Base-by-base conservation (phyloP, 1,140 invertebrate genomes). In the Drosophila nannoptera region DNA sequence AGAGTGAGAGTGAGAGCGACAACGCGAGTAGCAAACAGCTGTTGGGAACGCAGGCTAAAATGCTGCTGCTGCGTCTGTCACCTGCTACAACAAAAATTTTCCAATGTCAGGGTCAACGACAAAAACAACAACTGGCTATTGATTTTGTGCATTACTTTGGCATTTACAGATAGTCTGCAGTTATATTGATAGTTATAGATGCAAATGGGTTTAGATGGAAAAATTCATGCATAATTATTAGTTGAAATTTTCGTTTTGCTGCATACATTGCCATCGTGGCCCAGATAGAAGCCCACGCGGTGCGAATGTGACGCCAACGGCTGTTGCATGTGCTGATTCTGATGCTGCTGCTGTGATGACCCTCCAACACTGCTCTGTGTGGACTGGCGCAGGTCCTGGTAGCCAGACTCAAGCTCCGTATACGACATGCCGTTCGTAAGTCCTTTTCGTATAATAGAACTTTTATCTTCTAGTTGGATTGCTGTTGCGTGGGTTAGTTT, bases 321-420 rank as follows among this genome's bases (percentile, higher is more conserved):
- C 69, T 94, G 91, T 63, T 93, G 95, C 92, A 95, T 94, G 91
- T 96, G 46, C 35, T 64, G 75, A 29, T 73, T 67, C 9, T 71
- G 42, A 12, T 67, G 65, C 31, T 65, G 61, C n/a, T 68, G 78
- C 46, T 64, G 72, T 12, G 75, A 77, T 7, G 65, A 62, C 5
- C 53, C 38, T 54, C 16, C 55, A 11, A 45, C 60, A 53, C 43
- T 77, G 58, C 55, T 74, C 22, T 71, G 72, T n/a, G 83, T 66
- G 72, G 93, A 91, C 88, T 94, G 93, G 75, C 93, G 92, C 75
- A 94, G 91, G 69, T 93, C 95, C 92, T 96, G 95, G 91, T 96
- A 96, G 61, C 95, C 95, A 92, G 95, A 94, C 92, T 96, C 95
- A 78, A 96, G 90, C 92, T 96, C 95, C 88, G 95, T 96, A 90